Conservation (phyloP, 2,888 invertebrate species). For the Plebejus melissa region DNA sequence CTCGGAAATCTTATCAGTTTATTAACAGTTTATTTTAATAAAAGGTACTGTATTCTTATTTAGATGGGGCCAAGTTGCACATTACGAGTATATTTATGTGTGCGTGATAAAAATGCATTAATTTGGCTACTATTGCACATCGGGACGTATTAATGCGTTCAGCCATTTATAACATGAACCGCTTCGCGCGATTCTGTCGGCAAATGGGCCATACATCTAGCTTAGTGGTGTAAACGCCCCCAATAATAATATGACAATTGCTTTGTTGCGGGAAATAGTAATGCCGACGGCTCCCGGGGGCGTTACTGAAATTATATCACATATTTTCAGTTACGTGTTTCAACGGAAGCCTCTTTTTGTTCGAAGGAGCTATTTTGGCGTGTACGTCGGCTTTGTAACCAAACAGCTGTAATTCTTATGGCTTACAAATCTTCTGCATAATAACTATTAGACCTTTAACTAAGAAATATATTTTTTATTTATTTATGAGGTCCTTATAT, state of each 20-base stretch:
- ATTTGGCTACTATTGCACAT: constrained; percentile 57
- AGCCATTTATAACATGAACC: constrained; percentile 64
- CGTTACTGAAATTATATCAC: constrained; percentile 28
- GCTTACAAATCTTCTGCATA: not conserved
- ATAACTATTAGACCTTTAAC: not conserved
- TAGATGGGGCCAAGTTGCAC: constrained; percentile 16
- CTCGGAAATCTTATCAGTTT: constrained; percentile 1
- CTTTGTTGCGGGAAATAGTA: constrained; percentile 42
- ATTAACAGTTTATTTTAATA: constrained; percentile 9
- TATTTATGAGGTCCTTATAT: too few relatives aligned
- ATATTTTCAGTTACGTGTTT: constrained; percentile 8
- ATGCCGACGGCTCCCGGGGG: constrained; percentile 29
- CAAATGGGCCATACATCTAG: constrained; percentile 71
- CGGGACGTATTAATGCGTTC: constrained; percentile 58
- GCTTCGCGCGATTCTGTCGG: constrained; percentile 61
- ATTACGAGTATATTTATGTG: constrained; percentile 31
- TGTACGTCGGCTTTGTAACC: not conserved
- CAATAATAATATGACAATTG: constrained; percentile 71
- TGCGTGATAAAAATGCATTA: constrained; percentile 37
- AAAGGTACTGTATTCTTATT: not conserved
- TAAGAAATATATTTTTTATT: too few relatives aligned
- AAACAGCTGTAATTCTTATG: not conserved
- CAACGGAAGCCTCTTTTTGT: constrained; percentile 12
- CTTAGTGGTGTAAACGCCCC: constrained; percentile 69
- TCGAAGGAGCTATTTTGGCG: not conserved